Percentiles rank a stretch among this genome's conserved stretches.
Conservation (phyloP, 2,113 vertebrate species). For the cattle (Bos taurus) region ARS-UCD2.0 NC_037334.1:86203501-86204000, state of each 20-base stretch:
- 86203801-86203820: neutral
- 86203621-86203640: too few species aligned
- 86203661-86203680: too few species aligned
- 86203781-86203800: neutral
- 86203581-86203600: too few species aligned
- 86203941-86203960: neutral
- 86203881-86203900: neutral
- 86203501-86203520: neutral
- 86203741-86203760: too few species aligned
- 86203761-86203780: neutral
- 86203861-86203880: neutral
- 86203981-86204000: neutral
- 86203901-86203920: neutral
- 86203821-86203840: neutral
- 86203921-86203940: neutral
- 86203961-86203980: neutral
- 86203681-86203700: too few species aligned
- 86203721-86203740: too few species aligned
- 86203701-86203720: too few species aligned
- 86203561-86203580: neutral
- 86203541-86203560: neutral
- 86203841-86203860: neutral
- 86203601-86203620: too few species aligned
- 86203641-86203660: too few species aligned
- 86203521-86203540: neutral